Percentiles rank a stretch among this genome's conserved stretches.
These are phyloP conservation scores for Melipona beecheii DNA, from an alignment of 2,888 invertebrate species.

Conservation along the genomic window DNA sequence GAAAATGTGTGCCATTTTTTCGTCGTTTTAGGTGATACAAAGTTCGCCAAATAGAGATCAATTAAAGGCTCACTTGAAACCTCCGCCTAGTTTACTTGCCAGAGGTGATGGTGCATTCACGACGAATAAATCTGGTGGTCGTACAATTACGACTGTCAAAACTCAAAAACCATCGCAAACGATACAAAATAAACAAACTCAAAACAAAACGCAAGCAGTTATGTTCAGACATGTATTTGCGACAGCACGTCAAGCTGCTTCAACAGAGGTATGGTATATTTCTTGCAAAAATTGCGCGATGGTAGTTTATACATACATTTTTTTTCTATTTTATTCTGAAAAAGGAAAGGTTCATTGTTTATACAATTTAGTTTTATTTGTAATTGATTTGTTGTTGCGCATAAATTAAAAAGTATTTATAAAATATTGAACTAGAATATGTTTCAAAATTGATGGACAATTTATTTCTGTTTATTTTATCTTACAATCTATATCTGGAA, in stretches of 20 bases:
- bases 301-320: constrained; percentile 11
- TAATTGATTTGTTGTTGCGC: too few species aligned
- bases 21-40: constrained; percentile 88
- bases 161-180: constrained; percentile 78
- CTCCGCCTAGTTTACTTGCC: constrained; percentile 91
- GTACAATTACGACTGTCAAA: constrained; percentile 80
- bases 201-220: constrained; percentile 80
- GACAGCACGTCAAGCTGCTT: constrained; percentile 78
- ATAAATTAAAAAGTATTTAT: neutral
- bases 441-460: neutral
- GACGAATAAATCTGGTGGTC: constrained; percentile 79
- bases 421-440: neutral
- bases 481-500: constrained; percentile 16
- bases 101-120: constrained; percentile 81
- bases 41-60: constrained; percentile 96
- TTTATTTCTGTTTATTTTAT: constrained; percentile 25
- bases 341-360: constrained; percentile 1
- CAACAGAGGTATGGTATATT: constrained; percentile 76
- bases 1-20: neutral
- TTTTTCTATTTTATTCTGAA: neutral
- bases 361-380: constrained; percentile 4
- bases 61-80: constrained; percentile 92
- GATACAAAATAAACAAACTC: constrained; percentile 76
- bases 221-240: constrained; percentile 81
- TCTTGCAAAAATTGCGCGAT: neutral